These are phyloP conservation scores for Micrasema minimum DNA, from an alignment of 1,140 invertebrate species.

Conservation along the genomic window DNA sequence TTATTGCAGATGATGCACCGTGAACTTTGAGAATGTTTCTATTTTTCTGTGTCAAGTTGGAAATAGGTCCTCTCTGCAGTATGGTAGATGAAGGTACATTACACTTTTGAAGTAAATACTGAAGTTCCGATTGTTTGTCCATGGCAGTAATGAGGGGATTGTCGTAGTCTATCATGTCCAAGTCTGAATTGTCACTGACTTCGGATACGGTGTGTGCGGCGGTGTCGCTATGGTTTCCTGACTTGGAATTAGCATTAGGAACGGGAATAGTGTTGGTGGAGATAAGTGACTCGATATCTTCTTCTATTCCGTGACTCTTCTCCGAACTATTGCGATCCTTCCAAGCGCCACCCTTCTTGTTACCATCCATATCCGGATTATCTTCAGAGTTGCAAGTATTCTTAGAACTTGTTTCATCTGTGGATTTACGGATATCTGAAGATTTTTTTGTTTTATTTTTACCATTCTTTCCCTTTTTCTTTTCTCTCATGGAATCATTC, in stretches of 20 bases:
- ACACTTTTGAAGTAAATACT: constrained; percentile 63
- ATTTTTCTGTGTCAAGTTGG: constrained; percentile 61
- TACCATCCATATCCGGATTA: not conserved
- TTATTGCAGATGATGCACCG: constrained; percentile 57
- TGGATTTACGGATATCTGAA: constrained; percentile 58
- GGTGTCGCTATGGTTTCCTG: constrained; percentile 50
- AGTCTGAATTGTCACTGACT: constrained; percentile 58
- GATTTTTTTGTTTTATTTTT: constrained; percentile 67
- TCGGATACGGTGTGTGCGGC: constrained; percentile 43
- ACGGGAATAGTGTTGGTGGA: constrained; percentile 65
- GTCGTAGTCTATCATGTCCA: constrained; percentile 59
- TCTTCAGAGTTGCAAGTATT: constrained; percentile 45
- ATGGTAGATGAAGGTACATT: constrained; percentile 64
- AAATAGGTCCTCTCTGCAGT: constrained; percentile 55
- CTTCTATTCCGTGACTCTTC: constrained; percentile 47
- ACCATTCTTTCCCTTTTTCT: constrained; percentile 62
- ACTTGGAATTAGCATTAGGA: constrained; percentile 52
- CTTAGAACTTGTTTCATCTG: constrained; percentile 59
- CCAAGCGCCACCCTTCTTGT: constrained; percentile 6
- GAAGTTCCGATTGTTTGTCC: constrained; percentile 64
- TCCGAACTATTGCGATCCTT: constrained; percentile 47
- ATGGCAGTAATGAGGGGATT: constrained; percentile 53
- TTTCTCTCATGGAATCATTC: constrained; percentile 61
- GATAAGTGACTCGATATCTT: constrained; percentile 66
- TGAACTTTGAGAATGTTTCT: constrained; percentile 61